These are phyloP conservation scores for Eptesicus fuscus DNA, from an alignment of 2,113 vertebrate genomes.

Conservation along the genomic window DNA sequence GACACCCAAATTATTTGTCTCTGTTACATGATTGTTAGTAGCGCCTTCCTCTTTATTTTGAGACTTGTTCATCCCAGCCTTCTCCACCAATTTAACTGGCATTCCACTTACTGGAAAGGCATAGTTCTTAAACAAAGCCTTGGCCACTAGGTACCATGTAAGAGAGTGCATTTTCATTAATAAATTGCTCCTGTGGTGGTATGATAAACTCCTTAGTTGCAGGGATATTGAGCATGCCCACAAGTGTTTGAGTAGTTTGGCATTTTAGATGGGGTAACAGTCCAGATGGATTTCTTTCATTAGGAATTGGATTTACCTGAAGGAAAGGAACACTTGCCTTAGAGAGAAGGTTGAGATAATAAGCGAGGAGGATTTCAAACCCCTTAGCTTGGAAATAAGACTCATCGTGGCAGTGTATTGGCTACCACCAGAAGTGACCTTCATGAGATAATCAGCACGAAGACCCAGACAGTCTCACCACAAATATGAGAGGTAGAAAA, in stretches of 20 bases:
- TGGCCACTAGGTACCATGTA: neutral
- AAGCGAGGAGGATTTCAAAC: neutral
- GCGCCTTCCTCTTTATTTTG: neutral
- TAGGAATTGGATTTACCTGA: neutral
- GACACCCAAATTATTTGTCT: neutral
- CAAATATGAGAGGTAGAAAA: neutral
- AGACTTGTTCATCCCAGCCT: neutral
- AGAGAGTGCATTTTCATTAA: neutral
- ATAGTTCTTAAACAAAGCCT: conserved; percentile 8
- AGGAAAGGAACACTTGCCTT: neutral
- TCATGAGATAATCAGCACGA: neutral
- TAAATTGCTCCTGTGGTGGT: neutral
- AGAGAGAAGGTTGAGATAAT: neutral
- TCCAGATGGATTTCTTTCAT: conserved; percentile 3
- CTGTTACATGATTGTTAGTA: neutral
- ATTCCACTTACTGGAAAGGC: neutral
- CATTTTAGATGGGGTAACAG: neutral
- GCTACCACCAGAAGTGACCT: neutral
- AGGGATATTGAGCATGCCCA: neutral
- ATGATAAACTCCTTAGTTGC: neutral
- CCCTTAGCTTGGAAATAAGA: neutral
- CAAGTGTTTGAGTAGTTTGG: neutral
- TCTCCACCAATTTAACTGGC: neutral
- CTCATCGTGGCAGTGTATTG: neutral
- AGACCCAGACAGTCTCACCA: neutral